phyloP scores from a whole-genome alignment of 2,888 invertebrate species.

The Pristionchus entomophagus region DNA sequence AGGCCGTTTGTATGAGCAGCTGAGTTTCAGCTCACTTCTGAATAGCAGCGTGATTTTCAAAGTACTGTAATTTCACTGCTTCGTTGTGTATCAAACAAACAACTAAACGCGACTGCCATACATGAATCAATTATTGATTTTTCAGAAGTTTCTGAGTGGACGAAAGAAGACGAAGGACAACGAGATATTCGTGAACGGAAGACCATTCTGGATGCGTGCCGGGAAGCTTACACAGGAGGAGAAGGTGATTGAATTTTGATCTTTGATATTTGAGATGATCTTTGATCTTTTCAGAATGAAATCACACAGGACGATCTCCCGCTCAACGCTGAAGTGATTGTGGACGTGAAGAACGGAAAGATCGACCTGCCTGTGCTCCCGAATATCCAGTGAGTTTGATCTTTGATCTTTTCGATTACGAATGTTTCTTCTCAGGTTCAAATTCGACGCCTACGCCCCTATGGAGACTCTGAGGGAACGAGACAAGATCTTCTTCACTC shows the following conservation, averaged over 20 bases:
- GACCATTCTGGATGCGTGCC: not conserved
- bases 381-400: not conserved
- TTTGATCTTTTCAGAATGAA: not conserved
- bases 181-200: not conserved
- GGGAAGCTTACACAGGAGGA: not conserved
- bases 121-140: no score
- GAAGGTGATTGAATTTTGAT: not conserved
- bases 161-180: not conserved
- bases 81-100: no score
- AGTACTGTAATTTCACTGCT: no score
- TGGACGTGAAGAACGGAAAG: constrained; percentile 22
- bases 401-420: not conserved
- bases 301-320: constrained; percentile 14
- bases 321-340: not conserved
- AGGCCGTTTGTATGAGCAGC: no score
- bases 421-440: not conserved
- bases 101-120: no score
- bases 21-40: no score
- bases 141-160: not conserved
- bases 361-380: constrained; percentile 1
- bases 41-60: no score
- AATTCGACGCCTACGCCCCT: not conserved
- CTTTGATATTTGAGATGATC: not conserved
- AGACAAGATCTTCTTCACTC: constrained; percentile 28
- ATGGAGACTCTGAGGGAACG: constrained; percentile 1